A percentile compares a stretch with the other conserved stretches of the same genome.
phyloP scores from a whole-genome alignment of 2,113 vertebrate species.

The Strix aluco region DNA sequence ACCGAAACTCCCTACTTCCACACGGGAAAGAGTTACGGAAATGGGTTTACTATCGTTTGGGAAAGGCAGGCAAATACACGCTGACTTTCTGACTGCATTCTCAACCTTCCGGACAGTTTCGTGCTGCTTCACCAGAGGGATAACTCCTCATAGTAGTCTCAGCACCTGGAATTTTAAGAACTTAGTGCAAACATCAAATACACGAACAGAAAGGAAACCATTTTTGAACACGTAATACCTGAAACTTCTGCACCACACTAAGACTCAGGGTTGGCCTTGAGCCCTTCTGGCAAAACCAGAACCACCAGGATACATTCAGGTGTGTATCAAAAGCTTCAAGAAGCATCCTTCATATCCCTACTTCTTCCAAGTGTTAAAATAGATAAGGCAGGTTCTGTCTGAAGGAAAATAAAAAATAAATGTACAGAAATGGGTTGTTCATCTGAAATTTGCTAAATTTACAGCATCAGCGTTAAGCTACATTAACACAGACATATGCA shows the following conservation, averaged over 20 bases:
- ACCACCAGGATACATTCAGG: slow-evolving; percentile 42
- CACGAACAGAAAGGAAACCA: not conserved
- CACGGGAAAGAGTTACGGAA: not conserved
- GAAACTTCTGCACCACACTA: not conserved
- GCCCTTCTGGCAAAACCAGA: slow-evolving; percentile 43
- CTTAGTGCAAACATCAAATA: slow-evolving; percentile 71
- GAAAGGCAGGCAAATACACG: not conserved
- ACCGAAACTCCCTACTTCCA: not conserved
- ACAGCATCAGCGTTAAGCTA: slow-evolving; percentile 49
- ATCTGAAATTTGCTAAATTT: slow-evolving; percentile 56
- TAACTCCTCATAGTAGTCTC: not conserved
- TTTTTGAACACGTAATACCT: not conserved
- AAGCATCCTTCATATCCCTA: not conserved
- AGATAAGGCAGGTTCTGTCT: slow-evolving; percentile 65
- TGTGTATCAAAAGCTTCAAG: not conserved
- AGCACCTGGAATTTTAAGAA: slow-evolving; percentile 57
- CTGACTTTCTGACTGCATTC: not conserved
- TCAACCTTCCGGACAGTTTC: not conserved
- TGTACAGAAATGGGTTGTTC: slow-evolving; percentile 48
- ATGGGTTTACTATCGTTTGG: not conserved
- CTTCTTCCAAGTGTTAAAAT: slow-evolving; percentile 6
- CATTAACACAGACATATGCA: slow-evolving; percentile 49
- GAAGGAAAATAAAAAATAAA: slow-evolving; percentile 42
- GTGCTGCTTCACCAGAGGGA: not conserved
- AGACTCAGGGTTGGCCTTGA: not conserved